phyloP scores from a whole-genome alignment of 2,797 vertebrate genomes.

The Pyrocephalus nanus region DNA sequence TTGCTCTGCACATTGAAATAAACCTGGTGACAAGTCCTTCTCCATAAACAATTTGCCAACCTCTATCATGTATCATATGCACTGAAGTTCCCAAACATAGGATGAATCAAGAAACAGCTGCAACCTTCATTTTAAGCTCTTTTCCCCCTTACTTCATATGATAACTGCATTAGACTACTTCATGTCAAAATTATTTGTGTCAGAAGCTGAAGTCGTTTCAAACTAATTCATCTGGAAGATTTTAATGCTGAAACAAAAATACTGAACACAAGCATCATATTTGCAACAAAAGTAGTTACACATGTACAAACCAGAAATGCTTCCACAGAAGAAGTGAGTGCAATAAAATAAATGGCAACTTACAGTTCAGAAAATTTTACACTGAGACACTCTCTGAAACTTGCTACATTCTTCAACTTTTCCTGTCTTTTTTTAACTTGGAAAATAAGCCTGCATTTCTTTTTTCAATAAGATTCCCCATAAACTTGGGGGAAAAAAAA shows the following conservation, averaged over 20 bases:
- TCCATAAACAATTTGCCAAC: not conserved
- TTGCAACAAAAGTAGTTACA: not conserved
- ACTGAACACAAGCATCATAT: not conserved
- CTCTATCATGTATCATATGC: not conserved
- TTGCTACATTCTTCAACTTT: not conserved
- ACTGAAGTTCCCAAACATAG: not conserved
- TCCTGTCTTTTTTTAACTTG: not conserved
- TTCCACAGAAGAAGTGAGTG: not conserved
- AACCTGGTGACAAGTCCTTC: not conserved
- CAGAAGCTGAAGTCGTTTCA: not conserved
- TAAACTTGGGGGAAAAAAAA: not conserved
- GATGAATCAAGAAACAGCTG: not conserved
- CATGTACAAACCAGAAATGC: not conserved
- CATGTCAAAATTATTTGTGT: not conserved
- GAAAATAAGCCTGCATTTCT: constrained; percentile 39
- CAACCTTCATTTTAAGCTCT: not conserved
- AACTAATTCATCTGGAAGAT: not conserved
- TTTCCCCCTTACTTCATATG: not conserved
- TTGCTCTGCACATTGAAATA: not conserved
- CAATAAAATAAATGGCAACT: constrained; percentile 2
- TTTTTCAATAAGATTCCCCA: not conserved
- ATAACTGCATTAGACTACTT: not conserved
- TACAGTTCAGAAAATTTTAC: constrained; percentile 17
- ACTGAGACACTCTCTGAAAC: not conserved
- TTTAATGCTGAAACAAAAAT: not conserved